Evolutionary conservation across 2,888 invertebrate genomes (phyloP).

Genomic region (Bombylius discolor): DNA sequence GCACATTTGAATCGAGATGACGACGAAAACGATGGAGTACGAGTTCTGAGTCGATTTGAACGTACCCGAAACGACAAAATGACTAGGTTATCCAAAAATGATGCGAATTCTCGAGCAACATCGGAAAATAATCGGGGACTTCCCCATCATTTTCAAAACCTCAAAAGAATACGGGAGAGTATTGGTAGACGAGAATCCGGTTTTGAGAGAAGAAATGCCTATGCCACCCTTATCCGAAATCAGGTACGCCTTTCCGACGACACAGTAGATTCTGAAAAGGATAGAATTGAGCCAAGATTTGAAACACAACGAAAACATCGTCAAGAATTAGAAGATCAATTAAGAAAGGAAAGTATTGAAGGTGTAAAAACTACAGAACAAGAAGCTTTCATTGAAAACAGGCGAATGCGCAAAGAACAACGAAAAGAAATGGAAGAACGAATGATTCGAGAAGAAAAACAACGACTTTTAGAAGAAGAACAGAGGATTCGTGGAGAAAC

Average conservation of each 20-base stretch:
- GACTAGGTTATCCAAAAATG: neutral
- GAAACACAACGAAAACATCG: neutral
- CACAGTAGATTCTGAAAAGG: neutral
- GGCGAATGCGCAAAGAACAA: neutral
- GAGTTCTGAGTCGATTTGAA: neutral
- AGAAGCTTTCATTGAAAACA: neutral
- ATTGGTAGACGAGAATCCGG: neutral
- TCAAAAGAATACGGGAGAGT: neutral
- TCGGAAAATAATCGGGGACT: neutral
- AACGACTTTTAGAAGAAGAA: neutral
- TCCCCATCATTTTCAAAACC: neutral
- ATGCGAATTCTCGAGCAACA: neutral
- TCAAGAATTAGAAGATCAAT: neutral
- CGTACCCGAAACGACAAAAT: neutral
- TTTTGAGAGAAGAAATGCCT: neutral
- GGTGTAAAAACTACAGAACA: neutral
- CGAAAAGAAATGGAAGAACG: neutral
- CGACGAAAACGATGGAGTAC: neutral
- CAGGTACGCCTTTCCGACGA: neutral
- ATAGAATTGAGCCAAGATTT: neutral
- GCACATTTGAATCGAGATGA: neutral
- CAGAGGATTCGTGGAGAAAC: neutral
- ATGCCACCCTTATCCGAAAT: neutral
- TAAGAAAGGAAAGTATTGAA: neutral
- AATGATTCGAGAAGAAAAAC: neutral